Evolutionary conservation across 2,888 invertebrate genomes (phyloP), one percentile per base, ranked within the genome.

Genomic region (Lithosia quadra): DNA sequence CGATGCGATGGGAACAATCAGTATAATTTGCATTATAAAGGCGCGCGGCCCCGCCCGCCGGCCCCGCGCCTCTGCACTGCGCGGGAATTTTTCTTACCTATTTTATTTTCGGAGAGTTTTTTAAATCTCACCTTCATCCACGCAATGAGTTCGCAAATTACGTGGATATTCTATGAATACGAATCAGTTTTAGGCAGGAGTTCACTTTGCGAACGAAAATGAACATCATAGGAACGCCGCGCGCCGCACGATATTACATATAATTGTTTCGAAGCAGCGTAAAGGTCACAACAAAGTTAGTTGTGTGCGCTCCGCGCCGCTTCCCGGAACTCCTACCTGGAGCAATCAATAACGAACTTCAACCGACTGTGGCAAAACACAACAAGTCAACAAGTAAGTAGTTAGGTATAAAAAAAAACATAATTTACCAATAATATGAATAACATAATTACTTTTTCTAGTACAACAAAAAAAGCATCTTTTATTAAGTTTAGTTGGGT

Each of bases 61-160:
- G n/a, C 28, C 28, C 59, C 66, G 55, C 69, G 33, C 70, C 21
- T 33, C 64, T 24, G 8, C 0, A n/a, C 34, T 22, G n/a, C 43
- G 36, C 57, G 18, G 18, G 65, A 72, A 70, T 72, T 64, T 76
- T 77, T 75, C 79, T 80, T 74, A 66, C 57, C 33, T 22, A 78
- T 79, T 83, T 79, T 68, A 78, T 76, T 79, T 79, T 63, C 53
- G 69, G 78, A 75, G 69, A 77, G 67, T 82, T 88, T 86, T 86
- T 83, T 83, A 87, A 89, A 90, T 88, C 87, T 87, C 80, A 84
- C 84, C 84, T 84, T 88, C 87, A 91, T 89, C 89, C 89, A 78
- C 80, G 88, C 89, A 86, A 90, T 88, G 87, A 89, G 86, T 86
- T 88, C 85, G 86, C 88, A 90, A 90, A 91, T 90, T 86, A 90